These are phyloP conservation scores for Tiliacea aurago DNA, from an alignment of 2,888 invertebrate genomes.

Conservation along the genomic window DNA sequence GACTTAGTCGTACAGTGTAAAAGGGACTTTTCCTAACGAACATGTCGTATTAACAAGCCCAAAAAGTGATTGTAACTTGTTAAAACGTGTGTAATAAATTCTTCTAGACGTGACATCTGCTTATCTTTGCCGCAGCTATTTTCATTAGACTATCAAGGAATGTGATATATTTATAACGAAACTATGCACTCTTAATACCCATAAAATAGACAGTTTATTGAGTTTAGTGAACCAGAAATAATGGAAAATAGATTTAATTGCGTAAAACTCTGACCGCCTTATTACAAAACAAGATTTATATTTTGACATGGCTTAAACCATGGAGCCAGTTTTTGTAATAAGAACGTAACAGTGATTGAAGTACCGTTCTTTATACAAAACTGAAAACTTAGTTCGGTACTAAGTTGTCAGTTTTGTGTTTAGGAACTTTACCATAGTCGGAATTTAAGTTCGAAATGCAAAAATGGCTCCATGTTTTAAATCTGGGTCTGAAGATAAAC, in stretches of 20 bases:
- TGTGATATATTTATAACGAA: conserved; percentile 38
- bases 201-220: conserved; percentile 12
- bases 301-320: too few species aligned
- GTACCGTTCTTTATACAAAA: too few species aligned
- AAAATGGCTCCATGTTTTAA: too few species aligned
- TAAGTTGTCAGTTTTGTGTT: too few species aligned
- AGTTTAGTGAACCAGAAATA: conserved; percentile 12
- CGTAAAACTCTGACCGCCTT: background rate
- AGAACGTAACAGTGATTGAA: too few species aligned
- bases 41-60: conserved; percentile 48
- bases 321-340: too few species aligned
- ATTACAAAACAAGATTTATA: too few species aligned
- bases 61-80: conserved; percentile 58
- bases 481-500: too few species aligned
- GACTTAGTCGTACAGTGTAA: conserved; percentile 47
- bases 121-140: conserved; percentile 49
- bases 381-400: too few species aligned
- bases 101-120: conserved; percentile 56
- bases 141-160: conserved; percentile 56
- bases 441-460: too few species aligned
- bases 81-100: conserved; percentile 63
- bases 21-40: conserved; percentile 40
- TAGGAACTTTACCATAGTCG: too few species aligned
- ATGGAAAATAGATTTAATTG: background rate
- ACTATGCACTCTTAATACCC: conserved; percentile 11